These are phyloP conservation scores for Puffinus mauretanicus DNA, from an alignment of 2,113 vertebrate genomes.

Conservation along the genomic window DNA sequence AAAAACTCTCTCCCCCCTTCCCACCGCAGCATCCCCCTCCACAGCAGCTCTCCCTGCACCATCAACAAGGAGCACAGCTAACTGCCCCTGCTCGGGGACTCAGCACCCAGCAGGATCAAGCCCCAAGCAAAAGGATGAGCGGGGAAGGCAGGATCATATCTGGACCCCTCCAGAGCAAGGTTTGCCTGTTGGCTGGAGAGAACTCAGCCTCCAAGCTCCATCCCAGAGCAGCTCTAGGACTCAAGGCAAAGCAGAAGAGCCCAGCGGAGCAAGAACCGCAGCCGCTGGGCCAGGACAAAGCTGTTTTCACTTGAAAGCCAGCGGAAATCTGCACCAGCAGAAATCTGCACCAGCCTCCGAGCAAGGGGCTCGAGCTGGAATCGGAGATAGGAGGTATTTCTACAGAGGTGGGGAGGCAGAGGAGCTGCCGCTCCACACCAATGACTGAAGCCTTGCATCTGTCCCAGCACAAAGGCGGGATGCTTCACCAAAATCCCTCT, in stretches of 20 bases:
- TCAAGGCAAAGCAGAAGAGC: not conserved
- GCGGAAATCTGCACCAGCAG: not conserved
- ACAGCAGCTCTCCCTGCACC: not conserved
- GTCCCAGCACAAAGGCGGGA: not conserved
- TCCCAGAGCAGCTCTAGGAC: not conserved
- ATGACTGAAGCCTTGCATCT: not conserved
- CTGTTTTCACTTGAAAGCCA: not conserved
- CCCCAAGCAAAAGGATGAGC: not conserved
- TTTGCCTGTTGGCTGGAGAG: not conserved
- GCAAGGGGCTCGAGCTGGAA: not conserved
- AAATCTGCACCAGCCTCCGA: not conserved
- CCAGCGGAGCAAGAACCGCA: accelerated
- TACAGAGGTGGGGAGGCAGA: not conserved
- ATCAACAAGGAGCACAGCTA: not conserved
- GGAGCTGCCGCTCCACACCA: accelerated
- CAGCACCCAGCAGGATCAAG: not conserved
- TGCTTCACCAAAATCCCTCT: not conserved
- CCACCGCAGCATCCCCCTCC: not conserved
- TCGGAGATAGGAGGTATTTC: not conserved
- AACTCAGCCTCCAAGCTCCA: not conserved
- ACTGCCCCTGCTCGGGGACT: accelerated
- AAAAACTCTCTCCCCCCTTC: not conserved
- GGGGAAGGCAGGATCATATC: not conserved
- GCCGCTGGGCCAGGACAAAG: not conserved
- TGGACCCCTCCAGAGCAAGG: not conserved